These are phyloP conservation scores for Porphyrio hochstetteri DNA, from an alignment of 2,113 vertebrate genomes.

Conservation along the genomic window DNA sequence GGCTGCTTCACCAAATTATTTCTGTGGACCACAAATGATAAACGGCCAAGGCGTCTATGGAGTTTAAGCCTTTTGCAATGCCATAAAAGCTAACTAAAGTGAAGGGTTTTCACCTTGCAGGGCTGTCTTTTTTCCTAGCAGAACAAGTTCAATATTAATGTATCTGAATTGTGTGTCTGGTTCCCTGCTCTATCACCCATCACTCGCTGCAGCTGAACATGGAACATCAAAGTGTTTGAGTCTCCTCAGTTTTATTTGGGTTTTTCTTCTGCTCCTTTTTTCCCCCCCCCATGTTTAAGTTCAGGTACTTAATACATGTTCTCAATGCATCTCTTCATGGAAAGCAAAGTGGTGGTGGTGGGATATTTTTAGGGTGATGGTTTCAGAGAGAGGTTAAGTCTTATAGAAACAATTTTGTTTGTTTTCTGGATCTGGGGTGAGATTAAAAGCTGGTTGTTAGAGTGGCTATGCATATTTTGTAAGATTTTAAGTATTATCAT, in stretches of 20 bases:
- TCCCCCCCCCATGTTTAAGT: not conserved
- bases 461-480: not conserved
- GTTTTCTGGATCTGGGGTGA: not conserved
- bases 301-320: not conserved
- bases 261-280: not conserved
- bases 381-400: not conserved
- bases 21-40: not conserved
- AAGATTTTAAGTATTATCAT: not conserved
- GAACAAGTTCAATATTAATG: not conserved
- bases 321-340: not conserved
- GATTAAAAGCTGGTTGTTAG: not conserved
- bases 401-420: not conserved
- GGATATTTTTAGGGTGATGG: not conserved
- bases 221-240: not conserved
- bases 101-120: not conserved
- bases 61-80: not conserved
- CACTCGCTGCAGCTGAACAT: not conserved
- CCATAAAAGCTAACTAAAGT: not conserved
- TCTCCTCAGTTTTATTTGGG: not conserved
- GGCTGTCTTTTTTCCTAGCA: not conserved
- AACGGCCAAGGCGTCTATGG: not conserved
- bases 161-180: not conserved
- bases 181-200: not conserved
- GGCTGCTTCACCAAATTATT: not conserved
- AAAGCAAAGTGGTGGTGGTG: not conserved